Conservation (phyloP, 2,113 vertebrate species). For the Columba janthina region DNA sequence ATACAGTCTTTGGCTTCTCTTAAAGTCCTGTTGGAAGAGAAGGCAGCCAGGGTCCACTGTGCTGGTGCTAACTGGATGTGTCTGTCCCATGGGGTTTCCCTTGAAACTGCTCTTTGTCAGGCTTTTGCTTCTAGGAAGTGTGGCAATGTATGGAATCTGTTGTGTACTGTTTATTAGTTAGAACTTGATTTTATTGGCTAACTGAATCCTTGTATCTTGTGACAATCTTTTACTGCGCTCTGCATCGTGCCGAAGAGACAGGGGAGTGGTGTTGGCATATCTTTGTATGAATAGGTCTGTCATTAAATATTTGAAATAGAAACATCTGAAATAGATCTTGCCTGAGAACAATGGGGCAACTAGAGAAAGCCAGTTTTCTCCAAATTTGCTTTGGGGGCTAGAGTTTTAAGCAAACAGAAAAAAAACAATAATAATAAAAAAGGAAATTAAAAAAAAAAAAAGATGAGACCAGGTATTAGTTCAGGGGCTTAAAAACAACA, state of each 20-base stretch:
- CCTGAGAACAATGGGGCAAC: conserved; percentile 61
- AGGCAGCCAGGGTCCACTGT: neutral
- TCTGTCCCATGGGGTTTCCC: neutral
- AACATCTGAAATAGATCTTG: conserved; percentile 72
- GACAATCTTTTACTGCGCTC: conserved; percentile 50
- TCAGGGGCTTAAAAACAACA: neutral
- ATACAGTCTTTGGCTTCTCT: neutral
- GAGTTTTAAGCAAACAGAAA: conserved; percentile 1
- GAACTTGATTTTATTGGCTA: conserved; percentile 36
- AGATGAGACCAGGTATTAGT: neutral
- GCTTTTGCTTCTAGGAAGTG: neutral
- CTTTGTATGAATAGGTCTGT: conserved; percentile 71
- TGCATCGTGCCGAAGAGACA: conserved; percentile 54
- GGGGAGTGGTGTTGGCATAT: conserved; percentile 69
- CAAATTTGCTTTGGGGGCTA: conserved; percentile 15
- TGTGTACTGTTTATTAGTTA: neutral
- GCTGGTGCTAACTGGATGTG: neutral
- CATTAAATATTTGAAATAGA: conserved; percentile 71
- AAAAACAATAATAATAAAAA: neutral
- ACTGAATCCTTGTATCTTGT: conserved; percentile 34
- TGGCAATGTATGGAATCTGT: neutral
- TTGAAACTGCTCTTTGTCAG: neutral
- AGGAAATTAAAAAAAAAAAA: neutral
- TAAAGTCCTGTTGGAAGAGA: neutral
- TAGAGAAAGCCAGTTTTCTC: conserved; percentile 62